phyloP scores from a whole-genome alignment of 1,140 invertebrate species.

The Parapsyche elsis region DNA sequence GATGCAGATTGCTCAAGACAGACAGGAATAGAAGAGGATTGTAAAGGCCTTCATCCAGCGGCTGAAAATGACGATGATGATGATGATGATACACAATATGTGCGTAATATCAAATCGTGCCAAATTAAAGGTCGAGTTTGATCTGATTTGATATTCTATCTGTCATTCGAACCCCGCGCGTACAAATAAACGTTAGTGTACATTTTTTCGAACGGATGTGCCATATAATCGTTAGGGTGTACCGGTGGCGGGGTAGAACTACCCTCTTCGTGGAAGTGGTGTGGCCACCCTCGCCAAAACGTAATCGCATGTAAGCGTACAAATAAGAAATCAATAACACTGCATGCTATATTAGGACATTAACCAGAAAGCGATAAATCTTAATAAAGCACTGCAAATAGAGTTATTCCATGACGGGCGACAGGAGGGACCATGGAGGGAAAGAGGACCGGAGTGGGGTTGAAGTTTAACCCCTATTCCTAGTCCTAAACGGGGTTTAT shows the following conservation, averaged over 20 bases:
- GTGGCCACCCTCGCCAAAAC: slow-evolving; percentile 45
- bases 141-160: too few relatives aligned
- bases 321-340: slow-evolving; percentile 56
- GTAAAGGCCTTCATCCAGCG: too few relatives aligned
- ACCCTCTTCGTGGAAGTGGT: slow-evolving; percentile 26
- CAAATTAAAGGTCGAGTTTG: too few relatives aligned
- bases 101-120: too few relatives aligned
- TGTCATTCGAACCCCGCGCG: too few relatives aligned
- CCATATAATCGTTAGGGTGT: slow-evolving; percentile 25
- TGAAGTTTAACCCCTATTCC: neutral
- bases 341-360: slow-evolving; percentile 54
- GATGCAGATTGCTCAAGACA: too few relatives aligned
- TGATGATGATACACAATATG: too few relatives aligned
- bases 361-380: slow-evolving; percentile 54
- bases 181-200: neutral
- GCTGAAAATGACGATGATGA: too few relatives aligned
- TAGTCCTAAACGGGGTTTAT: neutral
- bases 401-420: slow-evolving; percentile 49
- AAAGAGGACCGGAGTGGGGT: neutral
- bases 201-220: slow-evolving; percentile 11
- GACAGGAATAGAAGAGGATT: too few relatives aligned
- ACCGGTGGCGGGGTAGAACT: neutral
- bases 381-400: slow-evolving; percentile 54
- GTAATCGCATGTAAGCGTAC: slow-evolving; percentile 54
- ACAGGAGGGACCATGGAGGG: neutral